Base-by-base conservation (phyloP, 2,113 vertebrate species). In the Cyprinodon tularosa region DNA sequence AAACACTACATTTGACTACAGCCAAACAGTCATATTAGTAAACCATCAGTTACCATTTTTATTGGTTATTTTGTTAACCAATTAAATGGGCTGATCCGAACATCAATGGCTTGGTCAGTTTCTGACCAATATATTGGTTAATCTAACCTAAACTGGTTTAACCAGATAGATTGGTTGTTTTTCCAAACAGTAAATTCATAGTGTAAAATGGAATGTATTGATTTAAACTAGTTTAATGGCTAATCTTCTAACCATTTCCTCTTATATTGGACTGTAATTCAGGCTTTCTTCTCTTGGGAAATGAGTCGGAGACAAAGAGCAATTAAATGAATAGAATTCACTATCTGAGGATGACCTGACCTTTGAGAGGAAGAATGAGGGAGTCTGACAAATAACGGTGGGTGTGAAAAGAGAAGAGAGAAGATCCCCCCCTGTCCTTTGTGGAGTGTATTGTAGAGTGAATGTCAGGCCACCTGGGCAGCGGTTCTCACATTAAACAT, bases 321-420 rank as follows among this genome's bases (percentile, higher is more conserved):
- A 45, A 71, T 71, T 76, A 50, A 72, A 53, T 29, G 71, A 40
- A 50, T 45, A 62, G 7, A 11, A 9, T 57, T 75, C 63, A 67
- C 75, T 64, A 72, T 12, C 8, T 68, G 66, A 68, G 3, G 76
- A 67, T 38, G 59, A 74, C 60, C 47, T 87, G 82, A 85, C 88
- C 88, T 90, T 86, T 84, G 59, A 68, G 69, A 68, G 67, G 44
- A 29, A 62, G 71, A 57, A 76, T n/a, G 22, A 50, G 2, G n/a
- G 36, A 62, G 44, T 22, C 66, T 38, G 39, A 40, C 22, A 70
- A 76, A 83, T 81, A 86, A 83, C 45, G 48, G 70, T 47, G 66
- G 66, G 57, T 17, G 72, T 66, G 53, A 72, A 69, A 20, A 36
- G n/a, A 68, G 66, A 80, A 50, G 36, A 39, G 57, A 66, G 67